These are phyloP conservation scores for Rhombomys opimus DNA, from an alignment of 2,113 vertebrate species.

Conservation along the genomic window DNA sequence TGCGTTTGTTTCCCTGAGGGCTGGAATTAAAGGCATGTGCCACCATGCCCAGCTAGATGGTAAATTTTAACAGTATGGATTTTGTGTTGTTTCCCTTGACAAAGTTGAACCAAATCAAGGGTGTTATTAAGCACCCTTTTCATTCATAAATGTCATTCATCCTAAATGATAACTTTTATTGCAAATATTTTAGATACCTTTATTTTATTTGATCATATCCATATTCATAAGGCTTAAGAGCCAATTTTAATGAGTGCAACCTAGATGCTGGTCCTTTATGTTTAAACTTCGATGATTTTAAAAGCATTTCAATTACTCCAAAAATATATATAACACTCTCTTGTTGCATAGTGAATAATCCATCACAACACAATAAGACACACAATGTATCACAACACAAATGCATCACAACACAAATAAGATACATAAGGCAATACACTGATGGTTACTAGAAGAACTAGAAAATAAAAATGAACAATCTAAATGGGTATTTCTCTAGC, in stretches of 20 bases:
- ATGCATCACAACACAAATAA: neutral
- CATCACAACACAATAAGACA: neutral
- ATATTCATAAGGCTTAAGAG: neutral
- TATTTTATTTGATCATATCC: neutral
- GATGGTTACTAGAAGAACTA: neutral
- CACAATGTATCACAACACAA: neutral
- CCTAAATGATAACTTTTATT: neutral
- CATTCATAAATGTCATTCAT: neutral
- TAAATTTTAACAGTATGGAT: neutral
- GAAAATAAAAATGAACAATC: neutral
- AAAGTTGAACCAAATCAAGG: slow-evolving; percentile 5
- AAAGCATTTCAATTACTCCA: neutral
- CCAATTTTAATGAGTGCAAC: neutral
- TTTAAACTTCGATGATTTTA: slow-evolving; percentile 27
- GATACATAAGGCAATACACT: neutral
- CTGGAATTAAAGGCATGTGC: no score
- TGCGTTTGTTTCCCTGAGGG: no score
- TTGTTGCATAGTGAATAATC: slow-evolving; percentile 35
- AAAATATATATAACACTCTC: neutral
- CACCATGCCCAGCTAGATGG: neutral
- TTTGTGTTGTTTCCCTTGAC: neutral
- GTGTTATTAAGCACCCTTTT: neutral
- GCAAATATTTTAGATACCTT: neutral
- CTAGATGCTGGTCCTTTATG: neutral
- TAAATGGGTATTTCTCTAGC: neutral